Base-by-base conservation (phyloP, 2,113 vertebrate genomes). In the Collichthys lucidus region DNA sequence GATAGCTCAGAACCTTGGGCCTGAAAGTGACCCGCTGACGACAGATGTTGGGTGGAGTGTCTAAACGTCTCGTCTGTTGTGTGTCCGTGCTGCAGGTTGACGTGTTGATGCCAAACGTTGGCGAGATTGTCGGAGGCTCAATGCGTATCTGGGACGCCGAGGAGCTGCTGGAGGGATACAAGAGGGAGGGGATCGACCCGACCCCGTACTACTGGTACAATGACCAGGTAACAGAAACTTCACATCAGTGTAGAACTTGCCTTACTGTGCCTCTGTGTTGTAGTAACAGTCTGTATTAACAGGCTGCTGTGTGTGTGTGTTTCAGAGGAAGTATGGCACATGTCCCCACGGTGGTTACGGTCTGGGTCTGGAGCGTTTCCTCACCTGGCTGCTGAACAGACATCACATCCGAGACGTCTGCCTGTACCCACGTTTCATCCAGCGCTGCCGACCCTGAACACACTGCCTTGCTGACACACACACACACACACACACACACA, bases 271-370 rank as follows among this genome's bases (percentile, higher is more conserved):
- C 35, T 35, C 31, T 60, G 7, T 20, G 22, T 31, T 20, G 10
- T 2, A 10, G 42, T 16, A 11, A 4, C 0, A 1, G 20, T 74
- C 50, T 68, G 62, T 82, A 4, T 82, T 50, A 60, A 62, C 66
- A 42, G 31, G 0, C 52, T 42, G 42, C 22, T 49, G 56, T 53
- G 16, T 56, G 3, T 74, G 47, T 82, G 50, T 87, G 44, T 84
- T 86, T 62, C 95, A 99, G 98, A 96, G 98, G 53, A 99, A 99
- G 90, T 99, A 96, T 0, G 98, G 98, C 1, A 95, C 97, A 0
- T 99, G 98, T 88, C 97, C 98, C 77, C 98, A 99, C 0, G 98
- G 98, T 0, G 98, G 98, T 0, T 99, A 99, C 0, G 98, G 98
- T 16, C 86, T 99, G 88, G 98, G 98, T 11, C 86, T 99, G 60